These are phyloP conservation scores for Cenopis cana DNA, from an alignment of 2,888 invertebrate genomes.

Conservation along the genomic window DNA sequence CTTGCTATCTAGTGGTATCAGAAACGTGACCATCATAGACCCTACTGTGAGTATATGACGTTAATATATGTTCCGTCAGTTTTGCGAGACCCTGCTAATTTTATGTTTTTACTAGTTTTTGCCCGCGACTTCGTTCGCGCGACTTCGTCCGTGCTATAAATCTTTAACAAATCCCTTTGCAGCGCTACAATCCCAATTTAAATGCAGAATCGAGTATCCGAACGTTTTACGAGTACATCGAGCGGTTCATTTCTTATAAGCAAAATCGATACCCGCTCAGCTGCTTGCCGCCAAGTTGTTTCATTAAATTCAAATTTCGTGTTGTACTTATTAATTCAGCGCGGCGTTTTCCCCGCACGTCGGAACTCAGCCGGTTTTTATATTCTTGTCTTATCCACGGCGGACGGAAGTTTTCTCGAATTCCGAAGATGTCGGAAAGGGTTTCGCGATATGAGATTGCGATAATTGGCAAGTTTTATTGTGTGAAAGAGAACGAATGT, in stretches of 20 bases:
- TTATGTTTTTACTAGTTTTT: too few relatives aligned
- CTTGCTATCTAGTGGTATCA: too few relatives aligned
- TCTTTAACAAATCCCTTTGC: slow-evolving; percentile 15
- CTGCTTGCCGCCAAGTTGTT: slow-evolving; percentile 81
- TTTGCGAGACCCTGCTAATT: too few relatives aligned
- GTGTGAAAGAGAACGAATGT: slow-evolving; percentile 26
- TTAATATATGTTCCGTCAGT: too few relatives aligned
- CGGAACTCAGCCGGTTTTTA: slow-evolving; percentile 71
- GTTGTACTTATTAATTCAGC: slow-evolving; percentile 85
- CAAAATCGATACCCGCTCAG: slow-evolving; percentile 79
- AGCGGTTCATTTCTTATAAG: slow-evolving; percentile 66
- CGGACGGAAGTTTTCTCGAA: slow-evolving; percentile 53
- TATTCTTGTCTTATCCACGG: slow-evolving; percentile 51
- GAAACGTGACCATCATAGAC: too few relatives aligned
- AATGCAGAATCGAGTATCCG: slow-evolving; percentile 49
- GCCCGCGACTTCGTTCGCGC: too few relatives aligned
- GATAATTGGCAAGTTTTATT: slow-evolving; percentile 50
- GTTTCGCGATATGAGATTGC: slow-evolving; percentile 48
- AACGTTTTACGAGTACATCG: slow-evolving; percentile 49
- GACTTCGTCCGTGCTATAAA: slow-evolving; percentile 11
- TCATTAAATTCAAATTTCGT: slow-evolving; percentile 86
- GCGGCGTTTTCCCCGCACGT: slow-evolving; percentile 72
- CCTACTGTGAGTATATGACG: too few relatives aligned
- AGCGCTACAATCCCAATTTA: slow-evolving; percentile 57
- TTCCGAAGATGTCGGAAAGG: slow-evolving; percentile 52